Evolutionary conservation across 1,140 invertebrate species (phyloP), one percentile per base, ranked within the genome.

Genomic region (Oreohelix idahoensis): DNA sequence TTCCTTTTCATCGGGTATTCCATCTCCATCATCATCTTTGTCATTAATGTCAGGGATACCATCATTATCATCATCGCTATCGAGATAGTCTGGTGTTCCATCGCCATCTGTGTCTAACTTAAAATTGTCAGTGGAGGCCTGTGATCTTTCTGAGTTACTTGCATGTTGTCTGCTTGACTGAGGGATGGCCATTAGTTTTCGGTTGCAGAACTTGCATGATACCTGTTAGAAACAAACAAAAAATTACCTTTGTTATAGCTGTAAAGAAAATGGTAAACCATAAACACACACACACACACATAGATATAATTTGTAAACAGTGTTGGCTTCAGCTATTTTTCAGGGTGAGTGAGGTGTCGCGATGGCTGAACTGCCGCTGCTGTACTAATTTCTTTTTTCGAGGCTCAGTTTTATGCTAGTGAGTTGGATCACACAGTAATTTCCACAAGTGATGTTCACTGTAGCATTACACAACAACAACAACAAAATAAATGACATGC

Each of bases 1-100:
- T 20, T 92, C 89, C 29, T 78, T 42, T 79, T 88, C 29, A 79
- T 92, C 90, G 11, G 88, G 85, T 77, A 91, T 91, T 35, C 86
- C 86, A 85, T 87, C 84, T 71, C 81, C 84, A 82, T 63, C 36
- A 11, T 15, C 35, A 38, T 79, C 51, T 49, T 38, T 81, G 39
- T 90, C 83, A 26, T 86, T 76, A 81, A 90, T 86, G 66, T 90
- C 86, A 11, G 88, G 86, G 69, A 91, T 87, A 39, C 89, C 91
- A 84, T 91, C 89, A 58, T 86, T 86, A 26, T 79, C 77, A 66
- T 79, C 77, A 79, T 79, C 77, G 20, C 38, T 17, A 66, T 79
- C 77, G 1, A 63, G 23, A 36, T 66, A 20, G 29, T 79, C 77
- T 36, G 74, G 74, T 35, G 32, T 35, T 11, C 74, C 74, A 35